Conservation (phyloP, 2,888 invertebrate species). For the Pollenia labialis region DNA sequence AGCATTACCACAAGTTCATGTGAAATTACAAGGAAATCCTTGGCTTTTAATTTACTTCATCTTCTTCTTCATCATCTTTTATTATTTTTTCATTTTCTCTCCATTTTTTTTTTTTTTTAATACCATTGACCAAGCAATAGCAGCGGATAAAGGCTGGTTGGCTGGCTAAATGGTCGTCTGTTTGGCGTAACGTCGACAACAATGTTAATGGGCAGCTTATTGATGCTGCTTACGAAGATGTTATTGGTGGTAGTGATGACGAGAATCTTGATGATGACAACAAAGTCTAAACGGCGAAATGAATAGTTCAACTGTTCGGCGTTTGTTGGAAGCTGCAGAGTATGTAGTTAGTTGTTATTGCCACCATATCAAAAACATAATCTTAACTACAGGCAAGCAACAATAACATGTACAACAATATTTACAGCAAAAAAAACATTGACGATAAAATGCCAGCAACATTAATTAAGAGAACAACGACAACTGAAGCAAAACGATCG, state of each 20-base stretch:
- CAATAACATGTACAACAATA: conserved; percentile 26
- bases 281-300: conserved; percentile 45
- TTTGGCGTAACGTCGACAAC: neutral
- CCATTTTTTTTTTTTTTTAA: conserved; percentile 20
- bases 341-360: conserved; percentile 14
- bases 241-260: conserved; percentile 22
- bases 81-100: conserved; percentile 26
- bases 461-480: conserved; percentile 56
- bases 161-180: neutral
- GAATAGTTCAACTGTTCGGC: conserved; percentile 37
- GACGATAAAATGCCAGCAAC: conserved; percentile 44
- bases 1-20: conserved; percentile 45
- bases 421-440: neutral
- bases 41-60: conserved; percentile 50
- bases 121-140: conserved; percentile 14
- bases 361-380: conserved; percentile 52
- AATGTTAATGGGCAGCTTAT: conserved; percentile 35
- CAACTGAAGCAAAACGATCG: conserved; percentile 34
- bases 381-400: conserved; percentile 50
- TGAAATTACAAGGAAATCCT: conserved; percentile 49
- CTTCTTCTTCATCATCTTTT: neutral
- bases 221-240: conserved; percentile 2
- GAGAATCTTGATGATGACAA: conserved; percentile 47
- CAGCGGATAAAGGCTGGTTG: conserved; percentile 19
- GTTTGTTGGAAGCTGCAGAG: conserved; percentile 11